Percentiles rank a stretch among this genome's conserved stretches.
Evolutionary conservation across 2,888 invertebrate species (phyloP).

Genomic region (Platynereis dumerilii): DNA sequence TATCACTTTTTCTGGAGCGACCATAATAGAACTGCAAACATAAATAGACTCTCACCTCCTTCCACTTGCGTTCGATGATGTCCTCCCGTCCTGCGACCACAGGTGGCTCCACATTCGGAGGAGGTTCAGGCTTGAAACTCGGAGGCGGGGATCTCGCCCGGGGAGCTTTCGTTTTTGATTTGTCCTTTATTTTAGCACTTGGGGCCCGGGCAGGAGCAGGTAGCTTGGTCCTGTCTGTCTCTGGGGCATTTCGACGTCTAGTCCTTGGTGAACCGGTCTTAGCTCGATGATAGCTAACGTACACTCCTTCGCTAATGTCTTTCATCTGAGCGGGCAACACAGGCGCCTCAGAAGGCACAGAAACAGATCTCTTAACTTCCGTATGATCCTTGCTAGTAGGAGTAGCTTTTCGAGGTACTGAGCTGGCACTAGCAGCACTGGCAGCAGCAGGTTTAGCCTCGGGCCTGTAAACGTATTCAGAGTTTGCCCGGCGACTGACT

Average conservation of each 20-base stretch:
- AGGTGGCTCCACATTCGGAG: constrained; percentile 2
- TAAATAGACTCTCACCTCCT: constrained; percentile 9
- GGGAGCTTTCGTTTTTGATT: constrained; percentile 51
- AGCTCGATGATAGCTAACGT: neutral
- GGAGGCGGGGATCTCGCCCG: constrained; percentile 52
- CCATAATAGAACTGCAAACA: too few relatives aligned
- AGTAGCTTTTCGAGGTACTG: constrained; percentile 9
- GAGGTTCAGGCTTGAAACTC: neutral
- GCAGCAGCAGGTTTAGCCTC: constrained; percentile 21
- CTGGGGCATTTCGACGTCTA: neutral
- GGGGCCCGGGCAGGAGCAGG: constrained; percentile 40
- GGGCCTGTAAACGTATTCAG: constrained; percentile 21
- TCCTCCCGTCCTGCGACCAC: constrained; percentile 4
- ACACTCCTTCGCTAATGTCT: neutral
- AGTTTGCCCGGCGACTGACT: constrained; percentile 28
- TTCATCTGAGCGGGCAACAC: neutral
- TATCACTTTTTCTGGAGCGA: too few relatives aligned
- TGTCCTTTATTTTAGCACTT: constrained; percentile 57
- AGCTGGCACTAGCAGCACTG: constrained; percentile 29
- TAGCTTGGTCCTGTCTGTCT: neutral
- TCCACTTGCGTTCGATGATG: constrained; percentile 22
- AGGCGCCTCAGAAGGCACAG: neutral
- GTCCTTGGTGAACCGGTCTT: neutral
- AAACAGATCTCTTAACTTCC: neutral
- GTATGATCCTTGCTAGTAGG: constrained; percentile 3